Percentiles rank a stretch among this genome's conserved stretches.
Conservation (phyloP, 2,888 invertebrate genomes). For the Spodoptera exigua region DNA sequence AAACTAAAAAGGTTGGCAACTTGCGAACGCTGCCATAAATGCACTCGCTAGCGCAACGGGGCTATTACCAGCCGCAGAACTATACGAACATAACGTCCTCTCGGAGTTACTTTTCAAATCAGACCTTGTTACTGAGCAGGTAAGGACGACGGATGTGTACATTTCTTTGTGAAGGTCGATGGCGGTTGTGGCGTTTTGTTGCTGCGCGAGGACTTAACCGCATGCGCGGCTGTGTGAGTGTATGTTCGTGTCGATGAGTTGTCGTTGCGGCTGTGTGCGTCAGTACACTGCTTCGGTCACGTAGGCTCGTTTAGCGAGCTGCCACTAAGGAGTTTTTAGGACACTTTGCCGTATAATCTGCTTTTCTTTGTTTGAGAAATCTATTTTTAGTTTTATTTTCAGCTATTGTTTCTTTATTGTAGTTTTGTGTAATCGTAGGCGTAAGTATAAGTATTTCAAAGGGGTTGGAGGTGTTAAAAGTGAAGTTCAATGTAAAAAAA, state of each 20-base stretch:
- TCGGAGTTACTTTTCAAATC: constrained; percentile 55
- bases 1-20: constrained; percentile 83
- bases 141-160: constrained; percentile 76
- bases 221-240: constrained; percentile 74
- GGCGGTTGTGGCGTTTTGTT: constrained; percentile 70
- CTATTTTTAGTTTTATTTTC: constrained; percentile 28
- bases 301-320: constrained; percentile 80
- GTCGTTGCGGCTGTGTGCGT: constrained; percentile 71
- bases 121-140: constrained; percentile 40
- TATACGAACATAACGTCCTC: constrained; percentile 61
- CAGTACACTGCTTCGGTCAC: constrained; percentile 83
- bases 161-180: constrained; percentile 87
- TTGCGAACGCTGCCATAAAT: constrained; percentile 83
- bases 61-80: constrained; percentile 69
- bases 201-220: constrained; percentile 73
- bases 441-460: background rate
- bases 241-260: constrained; percentile 63
- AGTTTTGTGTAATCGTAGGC: background rate
- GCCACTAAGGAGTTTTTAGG: constrained; percentile 73
- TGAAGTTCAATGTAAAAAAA: background rate
- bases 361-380: constrained; percentile 69
- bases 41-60: constrained; percentile 87
- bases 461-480: background rate
- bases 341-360: constrained; percentile 62
- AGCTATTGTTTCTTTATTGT: constrained; percentile 3